phyloP scores from a whole-genome alignment of 2,113 vertebrate genomes.

The Amphiprion percula region DNA sequence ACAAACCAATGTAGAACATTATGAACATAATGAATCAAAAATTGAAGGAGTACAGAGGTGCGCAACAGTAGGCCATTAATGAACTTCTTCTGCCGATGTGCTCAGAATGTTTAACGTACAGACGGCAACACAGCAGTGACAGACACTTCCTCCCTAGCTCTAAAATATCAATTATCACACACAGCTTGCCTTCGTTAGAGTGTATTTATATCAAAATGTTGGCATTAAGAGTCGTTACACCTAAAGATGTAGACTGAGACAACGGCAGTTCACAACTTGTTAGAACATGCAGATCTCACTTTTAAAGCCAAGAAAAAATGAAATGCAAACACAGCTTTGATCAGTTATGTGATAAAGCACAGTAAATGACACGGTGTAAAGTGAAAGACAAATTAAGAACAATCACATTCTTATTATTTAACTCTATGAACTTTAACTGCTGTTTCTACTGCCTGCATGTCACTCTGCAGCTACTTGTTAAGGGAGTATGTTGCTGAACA shows the following conservation, averaged over 20 bases:
- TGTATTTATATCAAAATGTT: constrained; percentile 50
- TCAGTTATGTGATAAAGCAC: neutral
- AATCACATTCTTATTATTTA: constrained; percentile 6
- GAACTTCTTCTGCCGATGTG: constrained; percentile 70
- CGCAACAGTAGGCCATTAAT: constrained; percentile 68
- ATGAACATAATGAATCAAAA: constrained; percentile 79
- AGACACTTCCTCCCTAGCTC: constrained; percentile 42
- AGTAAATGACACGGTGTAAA: neutral
- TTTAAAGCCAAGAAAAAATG: neutral
- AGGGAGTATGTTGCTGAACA: constrained; percentile 39
- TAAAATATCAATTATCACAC: constrained; percentile 43
- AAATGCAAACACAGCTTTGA: neutral
- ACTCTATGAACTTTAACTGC: constrained; percentile 13
- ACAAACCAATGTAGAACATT: constrained; percentile 79
- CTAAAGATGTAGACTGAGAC: neutral
- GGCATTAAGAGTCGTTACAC: constrained; percentile 30
- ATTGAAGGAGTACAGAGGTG: constrained; percentile 71
- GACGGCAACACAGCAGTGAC: constrained; percentile 14
- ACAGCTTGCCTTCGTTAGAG: constrained; percentile 33
- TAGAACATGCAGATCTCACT: neutral
- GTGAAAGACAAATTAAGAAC: constrained; percentile 6
- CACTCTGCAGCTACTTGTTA: constrained; percentile 12
- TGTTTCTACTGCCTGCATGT: neutral
- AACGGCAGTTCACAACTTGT: constrained; percentile 4
- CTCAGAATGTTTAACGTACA: constrained; percentile 53